Evolutionary conservation across 1,140 invertebrate species (phyloP), one percentile per base, ranked within the genome.

Genomic region (Leucophenga varia): DNA sequence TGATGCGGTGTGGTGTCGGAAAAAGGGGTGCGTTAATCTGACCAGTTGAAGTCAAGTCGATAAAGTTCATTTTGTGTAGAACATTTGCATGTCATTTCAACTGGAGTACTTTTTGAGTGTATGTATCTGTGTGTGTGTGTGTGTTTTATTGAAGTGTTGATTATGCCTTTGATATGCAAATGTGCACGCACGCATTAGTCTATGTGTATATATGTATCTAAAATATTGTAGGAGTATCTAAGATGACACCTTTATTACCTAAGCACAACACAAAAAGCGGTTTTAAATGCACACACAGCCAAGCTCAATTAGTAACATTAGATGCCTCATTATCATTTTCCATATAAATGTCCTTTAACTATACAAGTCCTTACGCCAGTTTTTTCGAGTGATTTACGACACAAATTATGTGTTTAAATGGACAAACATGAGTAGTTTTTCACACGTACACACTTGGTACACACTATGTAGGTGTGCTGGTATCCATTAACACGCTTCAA

Each of bases 141-240:
- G 12, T 12, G 12, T 12, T 7, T 28, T 6, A 7, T 34, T 31
- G 41, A 67, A 59, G 63, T 67, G 63, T 59, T 67, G 63, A 67
- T 67, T 67, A 67, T 63, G 63, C 63, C 59, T 67, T 67, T 67
- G 63, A 67, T 67, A 67, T 67, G 63, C 63, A 67, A 67, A 67
- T 67, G 63, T 35, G 43, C 41, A 6, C 22, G 5, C 22, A 25
- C 10, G 22, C 5, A 25, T 25, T 25, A n/a, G n/a, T n/a, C 10
- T 25, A 25, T 25, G 22, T 25, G 22, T 25, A 10, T 25, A 6
- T 25, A 10, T 25, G 22, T 6, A 25, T 25, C 22, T 6, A 25
- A 25, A 6, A 10, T 5, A 10, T 25, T 25, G 10, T 25, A 25
- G 10, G 10, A 25, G 22, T 25, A 10, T 10, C 45, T 14, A 63